phyloP scores from a whole-genome alignment of 2,113 vertebrate genomes.

The Hylia prasina region DNA sequence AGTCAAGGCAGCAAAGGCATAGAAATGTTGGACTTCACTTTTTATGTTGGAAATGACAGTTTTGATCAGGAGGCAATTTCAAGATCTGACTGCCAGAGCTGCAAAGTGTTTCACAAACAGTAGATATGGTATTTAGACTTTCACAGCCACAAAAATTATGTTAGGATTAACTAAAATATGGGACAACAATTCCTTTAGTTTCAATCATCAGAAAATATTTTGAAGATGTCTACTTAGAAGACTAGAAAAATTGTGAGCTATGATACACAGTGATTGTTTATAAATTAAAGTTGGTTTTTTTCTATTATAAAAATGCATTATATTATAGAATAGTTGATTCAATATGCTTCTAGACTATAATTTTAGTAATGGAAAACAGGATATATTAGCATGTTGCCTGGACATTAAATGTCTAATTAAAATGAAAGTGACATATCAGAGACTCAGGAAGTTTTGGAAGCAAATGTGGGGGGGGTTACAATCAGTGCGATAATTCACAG shows the following conservation, averaged over 20 bases:
- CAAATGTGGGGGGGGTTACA: background rate
- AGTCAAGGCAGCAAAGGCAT: background rate
- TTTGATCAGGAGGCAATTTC: background rate
- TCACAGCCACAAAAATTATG: background rate
- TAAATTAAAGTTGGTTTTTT: background rate
- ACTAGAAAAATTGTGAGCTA: background rate
- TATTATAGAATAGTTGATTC: background rate
- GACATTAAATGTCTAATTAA: background rate
- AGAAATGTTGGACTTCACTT: background rate
- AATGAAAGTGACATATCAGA: background rate
- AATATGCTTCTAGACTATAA: background rate
- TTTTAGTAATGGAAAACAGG: background rate
- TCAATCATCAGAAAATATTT: constrained; percentile 1
- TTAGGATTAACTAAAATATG: background rate
- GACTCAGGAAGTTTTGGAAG: background rate
- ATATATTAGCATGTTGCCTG: background rate
- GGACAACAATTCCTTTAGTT: background rate
- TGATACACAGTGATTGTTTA: background rate
- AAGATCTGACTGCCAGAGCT: background rate
- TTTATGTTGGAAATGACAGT: background rate
- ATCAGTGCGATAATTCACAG: background rate
- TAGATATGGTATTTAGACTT: background rate
- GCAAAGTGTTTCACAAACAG: background rate
- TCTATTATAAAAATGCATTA: background rate
- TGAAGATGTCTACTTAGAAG: background rate